Conservation (phyloP, 2,888 invertebrate species). For the Spisula solida region DNA sequence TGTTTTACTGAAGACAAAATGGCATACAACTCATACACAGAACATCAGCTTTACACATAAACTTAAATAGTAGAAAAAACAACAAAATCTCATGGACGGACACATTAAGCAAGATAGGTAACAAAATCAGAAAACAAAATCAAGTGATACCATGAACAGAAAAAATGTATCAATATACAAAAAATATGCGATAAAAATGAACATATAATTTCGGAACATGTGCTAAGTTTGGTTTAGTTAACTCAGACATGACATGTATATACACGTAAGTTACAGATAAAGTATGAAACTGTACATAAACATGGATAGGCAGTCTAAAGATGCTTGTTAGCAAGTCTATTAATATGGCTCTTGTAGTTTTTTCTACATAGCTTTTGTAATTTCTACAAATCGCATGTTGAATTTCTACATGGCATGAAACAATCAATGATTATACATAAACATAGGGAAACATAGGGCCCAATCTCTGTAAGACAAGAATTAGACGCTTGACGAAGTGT, state of each 20-base stretch:
- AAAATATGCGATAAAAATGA: neutral
- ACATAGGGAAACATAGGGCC: too few species aligned
- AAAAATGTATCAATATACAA: neutral
- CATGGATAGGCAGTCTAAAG: neutral
- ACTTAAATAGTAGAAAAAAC: neutral
- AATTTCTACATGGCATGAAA: neutral
- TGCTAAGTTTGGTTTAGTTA: neutral
- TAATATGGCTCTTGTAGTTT: neutral
- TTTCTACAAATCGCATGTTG: too few species aligned
- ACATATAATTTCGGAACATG: neutral
- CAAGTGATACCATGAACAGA: neutral
- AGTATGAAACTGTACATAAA: neutral
- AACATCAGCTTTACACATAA: neutral
- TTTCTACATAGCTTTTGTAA: too few species aligned
- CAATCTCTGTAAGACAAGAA: too few species aligned
- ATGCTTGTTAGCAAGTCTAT: neutral
- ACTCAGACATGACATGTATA: neutral
- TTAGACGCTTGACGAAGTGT: too few species aligned
- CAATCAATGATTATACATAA: neutral
- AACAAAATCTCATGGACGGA: slow-evolving; percentile 30
- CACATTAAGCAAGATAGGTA: neutral
- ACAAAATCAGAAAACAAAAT: neutral
- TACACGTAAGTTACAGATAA: neutral
- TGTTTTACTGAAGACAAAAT: slow-evolving; percentile 1
- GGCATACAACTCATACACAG: neutral